Conservation (phyloP, 2,797 vertebrate species). For the Rhyacichthys aspro region DNA sequence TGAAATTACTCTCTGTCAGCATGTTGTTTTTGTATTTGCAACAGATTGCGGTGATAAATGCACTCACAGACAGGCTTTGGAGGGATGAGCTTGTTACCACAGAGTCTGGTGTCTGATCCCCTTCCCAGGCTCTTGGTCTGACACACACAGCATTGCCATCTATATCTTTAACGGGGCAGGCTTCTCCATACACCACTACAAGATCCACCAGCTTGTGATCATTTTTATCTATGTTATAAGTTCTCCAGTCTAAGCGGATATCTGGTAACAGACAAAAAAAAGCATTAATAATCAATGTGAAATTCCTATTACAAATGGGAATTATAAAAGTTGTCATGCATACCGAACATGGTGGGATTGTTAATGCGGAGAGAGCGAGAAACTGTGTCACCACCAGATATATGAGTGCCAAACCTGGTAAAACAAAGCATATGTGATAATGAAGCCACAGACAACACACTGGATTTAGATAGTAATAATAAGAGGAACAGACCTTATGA, state of each 20-base stretch:
- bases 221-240: slow-evolving; percentile 77
- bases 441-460: neutral
- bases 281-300: neutral
- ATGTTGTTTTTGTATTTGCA: slow-evolving; percentile 19
- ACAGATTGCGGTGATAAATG: slow-evolving; percentile 10
- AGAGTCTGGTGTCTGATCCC: slow-evolving; percentile 50
- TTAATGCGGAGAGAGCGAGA: slow-evolving; percentile 84
- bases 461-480: neutral
- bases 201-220: slow-evolving; percentile 85
- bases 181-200: slow-evolving; percentile 81
- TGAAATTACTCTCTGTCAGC: slow-evolving; percentile 6
- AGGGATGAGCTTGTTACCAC: slow-evolving; percentile 48
- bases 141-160: slow-evolving; percentile 74
- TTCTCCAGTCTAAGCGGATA: slow-evolving; percentile 91
- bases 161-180: slow-evolving; percentile 80
- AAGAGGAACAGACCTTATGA: slow-evolving; percentile 74
- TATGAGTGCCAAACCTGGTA: slow-evolving; percentile 87
- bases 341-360: slow-evolving; percentile 89
- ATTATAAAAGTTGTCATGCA: slow-evolving; percentile 33
- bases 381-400: slow-evolving; percentile 87
- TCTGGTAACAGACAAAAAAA: slow-evolving; percentile 72
- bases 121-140: slow-evolving; percentile 37
- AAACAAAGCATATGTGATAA: slow-evolving; percentile 4
- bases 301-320: neutral
- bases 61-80: slow-evolving; percentile 69